A percentile compares a stretch with the other conserved stretches of the same genome.
phyloP scores from a whole-genome alignment of 2,888 invertebrate genomes.

The Orthosia gothica region DNA sequence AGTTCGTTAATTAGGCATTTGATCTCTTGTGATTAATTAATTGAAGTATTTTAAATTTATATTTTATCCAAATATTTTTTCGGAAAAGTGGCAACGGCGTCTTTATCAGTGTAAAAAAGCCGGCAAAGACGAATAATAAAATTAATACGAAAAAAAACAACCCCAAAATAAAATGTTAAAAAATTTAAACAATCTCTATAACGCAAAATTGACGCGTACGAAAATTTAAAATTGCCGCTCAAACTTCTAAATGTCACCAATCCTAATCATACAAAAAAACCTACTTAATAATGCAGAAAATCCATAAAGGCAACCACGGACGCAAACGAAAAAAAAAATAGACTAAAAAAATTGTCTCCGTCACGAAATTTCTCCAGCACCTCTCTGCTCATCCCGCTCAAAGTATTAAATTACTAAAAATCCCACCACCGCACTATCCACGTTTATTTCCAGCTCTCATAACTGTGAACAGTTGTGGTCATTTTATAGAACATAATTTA shows the following conservation, averaged over 20 bases:
- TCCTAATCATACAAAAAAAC: not conserved
- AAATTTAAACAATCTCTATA: not conserved
- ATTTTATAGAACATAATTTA: slow-evolving; percentile 80
- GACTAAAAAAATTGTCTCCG: slow-evolving; percentile 1
- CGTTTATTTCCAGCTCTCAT: slow-evolving; percentile 72
- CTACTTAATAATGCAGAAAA: not conserved
- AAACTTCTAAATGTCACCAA: not conserved
- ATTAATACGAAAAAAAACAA: not conserved
- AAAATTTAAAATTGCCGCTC: not conserved
- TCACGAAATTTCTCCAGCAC: slow-evolving; percentile 53
- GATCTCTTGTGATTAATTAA: not conserved
- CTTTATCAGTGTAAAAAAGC: slow-evolving; percentile 1
- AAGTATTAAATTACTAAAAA: slow-evolving; percentile 67
- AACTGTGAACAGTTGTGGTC: slow-evolving; percentile 74
- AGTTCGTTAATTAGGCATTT: not conserved
- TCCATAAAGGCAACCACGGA: not conserved
- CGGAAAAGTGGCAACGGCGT: not conserved
- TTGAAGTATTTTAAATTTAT: not conserved
- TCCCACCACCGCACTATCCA: slow-evolving; percentile 45
- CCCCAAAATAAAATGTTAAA: not conserved
- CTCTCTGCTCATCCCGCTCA: slow-evolving; percentile 34
- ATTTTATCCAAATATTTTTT: not conserved
- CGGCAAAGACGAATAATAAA: not conserved
- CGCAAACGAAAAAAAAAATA: not conserved
- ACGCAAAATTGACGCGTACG: not conserved